These are phyloP conservation scores for Ceratosolen fusciceps DNA, from an alignment of 1,140 invertebrate genomes.

Conservation along the genomic window DNA sequence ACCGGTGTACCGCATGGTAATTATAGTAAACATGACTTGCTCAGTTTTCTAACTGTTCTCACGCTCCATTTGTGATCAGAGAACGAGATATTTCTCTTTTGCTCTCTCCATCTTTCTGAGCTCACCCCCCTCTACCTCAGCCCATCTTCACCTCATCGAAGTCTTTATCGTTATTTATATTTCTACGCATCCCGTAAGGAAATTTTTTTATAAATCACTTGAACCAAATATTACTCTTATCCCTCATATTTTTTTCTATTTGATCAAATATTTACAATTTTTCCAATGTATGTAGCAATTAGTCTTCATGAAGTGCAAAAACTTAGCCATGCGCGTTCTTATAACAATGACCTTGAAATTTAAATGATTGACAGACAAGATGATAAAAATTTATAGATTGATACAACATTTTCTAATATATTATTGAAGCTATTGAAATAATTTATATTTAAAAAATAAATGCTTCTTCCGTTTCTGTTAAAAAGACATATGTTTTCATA, in stretches of 20 bases:
- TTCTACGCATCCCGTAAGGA: background rate
- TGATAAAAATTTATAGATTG: too few species aligned
- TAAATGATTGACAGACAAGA: too few species aligned
- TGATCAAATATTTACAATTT: background rate
- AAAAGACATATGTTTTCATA: too few species aligned
- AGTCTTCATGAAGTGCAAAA: background rate
- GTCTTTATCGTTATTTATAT: background rate
- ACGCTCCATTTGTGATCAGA: slow-evolving; percentile 50
- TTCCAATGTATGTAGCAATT: background rate
- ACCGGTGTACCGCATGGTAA: background rate
- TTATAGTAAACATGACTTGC: slow-evolving; percentile 26
- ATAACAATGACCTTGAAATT: background rate
- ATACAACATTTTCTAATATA: too few species aligned
- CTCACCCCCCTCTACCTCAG: background rate
- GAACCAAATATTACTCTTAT: background rate
- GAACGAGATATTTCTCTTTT: slow-evolving; percentile 22
- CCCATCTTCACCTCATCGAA: background rate
- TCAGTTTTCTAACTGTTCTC: slow-evolving; percentile 45
- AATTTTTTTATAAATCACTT: background rate
- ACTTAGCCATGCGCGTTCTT: background rate
- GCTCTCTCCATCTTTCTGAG: slow-evolving; percentile 47
- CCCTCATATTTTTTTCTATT: background rate
- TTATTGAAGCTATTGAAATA: too few species aligned
- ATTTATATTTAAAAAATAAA: too few species aligned
- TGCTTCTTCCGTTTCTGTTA: too few species aligned